Conservation (phyloP, 1,140 invertebrate genomes). For the Galendromus occidentalis region DNA sequence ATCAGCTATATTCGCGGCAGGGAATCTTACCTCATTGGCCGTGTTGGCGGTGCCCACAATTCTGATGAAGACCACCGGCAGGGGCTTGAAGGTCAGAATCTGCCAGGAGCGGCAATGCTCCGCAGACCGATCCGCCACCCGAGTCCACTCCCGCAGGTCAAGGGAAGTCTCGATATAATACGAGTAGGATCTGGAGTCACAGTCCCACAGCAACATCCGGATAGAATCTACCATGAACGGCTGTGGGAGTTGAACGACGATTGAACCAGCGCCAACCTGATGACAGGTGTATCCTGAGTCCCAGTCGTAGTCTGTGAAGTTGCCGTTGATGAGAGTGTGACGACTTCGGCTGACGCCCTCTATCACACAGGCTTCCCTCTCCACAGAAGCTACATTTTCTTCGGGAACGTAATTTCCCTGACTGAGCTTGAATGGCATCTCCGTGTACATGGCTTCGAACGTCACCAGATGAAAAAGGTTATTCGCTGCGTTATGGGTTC, state of each 20-base stretch:
- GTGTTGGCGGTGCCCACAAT: slow-evolving; percentile 86
- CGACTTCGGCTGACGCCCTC: slow-evolving; percentile 77
- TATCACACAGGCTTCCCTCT: slow-evolving; percentile 67
- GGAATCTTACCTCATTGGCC: slow-evolving; percentile 88
- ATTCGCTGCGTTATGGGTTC: slow-evolving; percentile 84
- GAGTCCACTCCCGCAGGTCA: slow-evolving; percentile 73
- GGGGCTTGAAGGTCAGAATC: slow-evolving; percentile 51
- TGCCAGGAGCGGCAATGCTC: slow-evolving; percentile 66
- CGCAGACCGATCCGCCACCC: slow-evolving; percentile 55
- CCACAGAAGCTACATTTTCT: slow-evolving; percentile 75
- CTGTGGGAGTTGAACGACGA: slow-evolving; percentile 83
- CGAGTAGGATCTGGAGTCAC: slow-evolving; percentile 82
- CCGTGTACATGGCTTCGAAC: slow-evolving; percentile 68
- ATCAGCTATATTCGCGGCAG: no score
- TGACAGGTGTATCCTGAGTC: slow-evolving; percentile 96
- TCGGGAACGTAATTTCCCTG: slow-evolving; percentile 44
- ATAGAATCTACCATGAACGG: slow-evolving; percentile 81
- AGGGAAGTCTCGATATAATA: slow-evolving; percentile 73
- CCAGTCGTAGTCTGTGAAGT: slow-evolving; percentile 44
- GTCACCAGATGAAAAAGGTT: slow-evolving; percentile 76
- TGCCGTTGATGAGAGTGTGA: slow-evolving; percentile 61
- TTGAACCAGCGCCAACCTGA: slow-evolving; percentile 82
- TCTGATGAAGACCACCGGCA: slow-evolving; percentile 74
- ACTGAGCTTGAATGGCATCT: slow-evolving; percentile 44
- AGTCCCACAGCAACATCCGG: slow-evolving; percentile 80